Evolutionary conservation across 2,888 invertebrate genomes (phyloP), one percentile per base, ranked within the genome.

Genomic region (Gasteruption jaculator): DNA sequence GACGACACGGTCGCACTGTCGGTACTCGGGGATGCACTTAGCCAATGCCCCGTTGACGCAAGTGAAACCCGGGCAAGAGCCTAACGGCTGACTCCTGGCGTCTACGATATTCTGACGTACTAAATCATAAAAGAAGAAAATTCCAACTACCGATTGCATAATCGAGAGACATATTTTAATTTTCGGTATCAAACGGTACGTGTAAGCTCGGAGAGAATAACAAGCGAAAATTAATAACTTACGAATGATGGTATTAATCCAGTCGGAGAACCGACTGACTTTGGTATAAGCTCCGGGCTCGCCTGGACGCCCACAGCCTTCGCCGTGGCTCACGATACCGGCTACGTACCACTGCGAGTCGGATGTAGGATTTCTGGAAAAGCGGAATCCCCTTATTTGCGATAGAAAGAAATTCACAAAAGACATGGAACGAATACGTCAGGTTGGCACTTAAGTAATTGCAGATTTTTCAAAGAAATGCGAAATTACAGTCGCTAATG

Each of bases 311-410:
- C 81, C 91, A 68, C 91, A 91, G 3, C 91, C 91, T 56, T 87
- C 83, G 16, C 91, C 91, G 60, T 91, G 90, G 60, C 90, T 90
- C 0, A 91, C 87, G 36, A 91, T 78, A 1, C 91, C 91, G 4
- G 84, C 88, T 45, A 89, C 74, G 63, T 87, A 89, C 85, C 86
- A 88, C 59, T 84, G 83, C 47, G 79, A 76, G 0, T 75, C 68
- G 58, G 79, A 77, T 42, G 75, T 73, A 26, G 83, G 80, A 68
- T 84, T 83, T 62, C 78, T 71, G 40, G n/a, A 29, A 24, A 35
- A 37, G n/a, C n/a, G n/a, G n/a, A n/a, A n/a, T n/a, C n/a, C n/a
- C n/a, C n/a, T n/a, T n/a, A n/a, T n/a, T n/a, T n/a, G n/a, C n/a
- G n/a, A n/a, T n/a, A n/a, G n/a, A n/a, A n/a, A n/a, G n/a, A n/a